These are phyloP conservation scores for Chaetodon auriga DNA, from an alignment of 2,113 vertebrate genomes.

Conservation along the genomic window DNA sequence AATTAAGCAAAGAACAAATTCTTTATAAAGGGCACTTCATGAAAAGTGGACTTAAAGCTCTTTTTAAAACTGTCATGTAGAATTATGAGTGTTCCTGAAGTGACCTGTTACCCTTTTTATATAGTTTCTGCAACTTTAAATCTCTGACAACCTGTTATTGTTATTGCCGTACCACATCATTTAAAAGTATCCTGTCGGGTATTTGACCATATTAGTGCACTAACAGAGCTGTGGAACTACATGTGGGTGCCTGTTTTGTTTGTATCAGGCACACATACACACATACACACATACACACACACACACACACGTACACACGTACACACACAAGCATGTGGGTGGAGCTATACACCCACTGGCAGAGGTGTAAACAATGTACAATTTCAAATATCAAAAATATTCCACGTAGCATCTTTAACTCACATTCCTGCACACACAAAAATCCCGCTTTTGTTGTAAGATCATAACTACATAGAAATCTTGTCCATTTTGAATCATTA, in stretches of 20 bases:
- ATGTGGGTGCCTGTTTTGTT: background rate
- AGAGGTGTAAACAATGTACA: background rate
- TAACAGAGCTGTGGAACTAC: too few relatives aligned
- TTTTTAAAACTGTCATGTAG: background rate
- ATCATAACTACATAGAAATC: background rate
- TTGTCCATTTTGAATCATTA: slow-evolving; percentile 11
- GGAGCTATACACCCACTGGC: background rate
- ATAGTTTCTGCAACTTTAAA: background rate
- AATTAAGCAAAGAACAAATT: background rate
- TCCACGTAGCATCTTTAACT: background rate
- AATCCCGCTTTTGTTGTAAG: background rate
- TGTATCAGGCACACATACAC: background rate
- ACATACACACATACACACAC: background rate
- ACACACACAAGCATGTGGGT: background rate
- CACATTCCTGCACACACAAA: background rate
- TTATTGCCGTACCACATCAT: background rate
- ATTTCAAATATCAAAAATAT: background rate
- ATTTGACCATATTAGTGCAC: background rate
- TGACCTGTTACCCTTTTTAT: background rate
- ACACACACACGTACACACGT: too few relatives aligned
- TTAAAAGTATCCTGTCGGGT: background rate
- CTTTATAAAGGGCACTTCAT: background rate
- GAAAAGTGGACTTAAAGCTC: background rate
- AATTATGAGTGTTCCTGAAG: background rate
- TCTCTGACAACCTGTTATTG: background rate